Percentiles rank a stretch among this genome's conserved stretches.
These are phyloP conservation scores for Pogonocherus hispidulus DNA, from an alignment of 2,888 invertebrate genomes.

Conservation along the genomic window DNA sequence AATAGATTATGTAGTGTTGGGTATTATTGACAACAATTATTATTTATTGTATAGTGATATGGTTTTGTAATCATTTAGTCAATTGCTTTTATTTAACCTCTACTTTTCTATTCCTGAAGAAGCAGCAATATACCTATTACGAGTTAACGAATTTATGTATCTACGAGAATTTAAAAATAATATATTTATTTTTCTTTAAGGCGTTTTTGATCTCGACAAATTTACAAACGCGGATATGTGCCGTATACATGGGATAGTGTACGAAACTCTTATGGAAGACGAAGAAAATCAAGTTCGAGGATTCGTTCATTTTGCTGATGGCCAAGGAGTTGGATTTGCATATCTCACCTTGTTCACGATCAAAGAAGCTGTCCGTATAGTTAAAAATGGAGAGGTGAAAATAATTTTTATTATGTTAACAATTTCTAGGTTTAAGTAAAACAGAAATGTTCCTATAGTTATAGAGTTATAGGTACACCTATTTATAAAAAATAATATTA, in stretches of 20 bases:
- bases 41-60: no score
- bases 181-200: slow-evolving; percentile 68
- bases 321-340: slow-evolving; percentile 80
- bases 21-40: no score
- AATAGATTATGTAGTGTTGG: no score
- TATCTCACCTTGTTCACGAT: slow-evolving; percentile 84
- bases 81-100: no score
- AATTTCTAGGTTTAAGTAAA: neutral
- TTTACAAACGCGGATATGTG: slow-evolving; percentile 85
- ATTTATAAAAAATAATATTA: no score
- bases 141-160: no score
- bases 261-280: slow-evolving; percentile 85
- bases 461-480: no score
- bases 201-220: slow-evolving; percentile 83
- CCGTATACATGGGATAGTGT: slow-evolving; percentile 81
- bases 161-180: no score
- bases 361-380: slow-evolving; percentile 83
- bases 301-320: slow-evolving; percentile 84
- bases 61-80: no score
- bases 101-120: no score
- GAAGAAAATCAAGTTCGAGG: slow-evolving; percentile 86
- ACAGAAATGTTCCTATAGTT: neutral
- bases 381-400: slow-evolving; percentile 83
- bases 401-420: neutral
- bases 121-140: no score